Conservation (phyloP, 2,888 invertebrate species). For the Yponomeuta cagnagella region DNA sequence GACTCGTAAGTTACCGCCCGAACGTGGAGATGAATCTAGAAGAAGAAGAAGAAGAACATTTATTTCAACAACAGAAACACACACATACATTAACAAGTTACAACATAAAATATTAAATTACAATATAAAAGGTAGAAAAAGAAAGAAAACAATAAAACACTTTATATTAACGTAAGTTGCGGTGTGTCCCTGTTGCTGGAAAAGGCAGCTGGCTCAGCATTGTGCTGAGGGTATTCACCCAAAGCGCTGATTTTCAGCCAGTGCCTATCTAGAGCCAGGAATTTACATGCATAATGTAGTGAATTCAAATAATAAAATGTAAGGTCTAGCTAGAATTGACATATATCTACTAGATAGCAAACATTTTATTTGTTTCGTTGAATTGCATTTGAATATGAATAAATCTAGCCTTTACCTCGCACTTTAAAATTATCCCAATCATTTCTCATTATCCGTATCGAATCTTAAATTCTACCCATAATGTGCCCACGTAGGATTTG, state of each 20-base stretch:
- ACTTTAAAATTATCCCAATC: background rate
- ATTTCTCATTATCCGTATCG: slow-evolving; percentile 32
- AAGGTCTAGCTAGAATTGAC: no score
- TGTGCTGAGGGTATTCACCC: no score
- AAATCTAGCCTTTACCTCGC: background rate
- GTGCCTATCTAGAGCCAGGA: background rate
- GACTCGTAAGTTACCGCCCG: background rate
- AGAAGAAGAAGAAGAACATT: no score
- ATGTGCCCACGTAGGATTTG: slow-evolving; percentile 39
- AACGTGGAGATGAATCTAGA: background rate
- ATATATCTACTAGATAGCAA: background rate
- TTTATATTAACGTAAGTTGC: no score
- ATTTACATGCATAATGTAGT: slow-evolving; percentile 1
- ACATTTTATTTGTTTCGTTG: background rate
- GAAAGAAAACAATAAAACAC: no score
- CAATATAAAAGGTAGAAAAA: no score
- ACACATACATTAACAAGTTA: no score
- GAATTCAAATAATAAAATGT: background rate
- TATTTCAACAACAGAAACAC: no score
- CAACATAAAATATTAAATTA: no score
- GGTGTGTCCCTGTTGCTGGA: no score
- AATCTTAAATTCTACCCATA: slow-evolving; percentile 45
- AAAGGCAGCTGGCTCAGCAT: no score
- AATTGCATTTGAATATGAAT: background rate
- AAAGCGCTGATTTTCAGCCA: no score